phyloP scores from a whole-genome alignment of 2,113 vertebrate species.

The Menura novaehollandiae region DNA sequence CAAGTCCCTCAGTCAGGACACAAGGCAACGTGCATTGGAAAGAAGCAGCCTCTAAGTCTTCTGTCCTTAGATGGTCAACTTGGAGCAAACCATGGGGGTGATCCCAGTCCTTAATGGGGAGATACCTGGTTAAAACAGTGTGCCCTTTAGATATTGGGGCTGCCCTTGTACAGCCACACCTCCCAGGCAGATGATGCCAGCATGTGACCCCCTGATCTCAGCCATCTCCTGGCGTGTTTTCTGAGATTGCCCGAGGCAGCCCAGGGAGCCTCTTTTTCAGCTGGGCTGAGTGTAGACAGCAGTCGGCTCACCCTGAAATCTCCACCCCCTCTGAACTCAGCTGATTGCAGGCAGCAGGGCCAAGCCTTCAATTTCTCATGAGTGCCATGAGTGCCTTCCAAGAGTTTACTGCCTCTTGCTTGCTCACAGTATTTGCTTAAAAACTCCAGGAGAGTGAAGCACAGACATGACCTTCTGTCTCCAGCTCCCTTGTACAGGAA shows the following conservation, averaged over 20 bases:
- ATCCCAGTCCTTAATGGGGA: background rate
- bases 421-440: background rate
- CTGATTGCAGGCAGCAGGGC: background rate
- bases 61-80: background rate
- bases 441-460: background rate
- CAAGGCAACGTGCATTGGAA: background rate
- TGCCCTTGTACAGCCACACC: background rate
- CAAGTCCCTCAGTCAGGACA: background rate
- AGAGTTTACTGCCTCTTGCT: background rate
- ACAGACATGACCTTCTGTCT: background rate
- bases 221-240: background rate
- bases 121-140: background rate
- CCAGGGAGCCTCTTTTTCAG: background rate
- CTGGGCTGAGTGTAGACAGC: background rate
- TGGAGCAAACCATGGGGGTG: background rate
- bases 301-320: background rate
- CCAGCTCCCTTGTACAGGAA: background rate
- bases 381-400: background rate
- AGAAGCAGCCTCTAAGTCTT: background rate
- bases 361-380: background rate
- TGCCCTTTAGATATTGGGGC: background rate
- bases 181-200: background rate
- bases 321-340: background rate
- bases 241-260: background rate
- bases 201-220: accelerated